A percentile compares a stretch with the other conserved stretches of the same genome.
phyloP scores from a whole-genome alignment of 1,140 invertebrate species.

The Drosophila yakuba region DNA sequence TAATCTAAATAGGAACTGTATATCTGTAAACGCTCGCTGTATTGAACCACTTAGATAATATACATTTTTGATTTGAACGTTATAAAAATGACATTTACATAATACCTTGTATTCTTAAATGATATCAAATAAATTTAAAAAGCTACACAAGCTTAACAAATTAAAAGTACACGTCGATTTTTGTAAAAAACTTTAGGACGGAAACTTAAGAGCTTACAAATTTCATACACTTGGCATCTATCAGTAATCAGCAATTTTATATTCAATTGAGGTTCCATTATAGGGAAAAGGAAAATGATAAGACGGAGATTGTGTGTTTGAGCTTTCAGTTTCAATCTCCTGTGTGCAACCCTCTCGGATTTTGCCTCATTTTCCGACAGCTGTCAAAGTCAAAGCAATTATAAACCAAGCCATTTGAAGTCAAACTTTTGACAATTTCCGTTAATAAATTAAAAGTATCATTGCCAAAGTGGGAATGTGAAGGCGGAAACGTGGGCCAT shows the following conservation, averaged over 20 bases:
- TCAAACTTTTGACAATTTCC: conserved; percentile 51
- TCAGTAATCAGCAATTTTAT: conserved; percentile 15
- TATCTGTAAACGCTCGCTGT: too few species aligned
- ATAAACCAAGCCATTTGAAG: conserved; percentile 33
- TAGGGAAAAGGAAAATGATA: conserved; percentile 7
- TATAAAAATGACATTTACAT: too few species aligned
- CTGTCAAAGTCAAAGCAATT: conserved; percentile 52
- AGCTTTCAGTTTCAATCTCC: conserved; percentile 1
- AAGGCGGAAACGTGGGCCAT: conserved; percentile 32
- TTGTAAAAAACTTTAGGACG: neutral
- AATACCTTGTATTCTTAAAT: too few species aligned
- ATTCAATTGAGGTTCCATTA: neutral
- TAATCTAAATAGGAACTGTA: neutral
- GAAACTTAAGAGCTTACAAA: neutral
- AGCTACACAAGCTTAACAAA: neutral
- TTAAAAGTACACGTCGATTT: neutral
- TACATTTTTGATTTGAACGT: too few species aligned
- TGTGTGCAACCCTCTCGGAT: neutral
- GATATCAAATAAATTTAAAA: too few species aligned
- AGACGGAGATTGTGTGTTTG: conserved; percentile 4
- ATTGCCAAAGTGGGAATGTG: neutral
- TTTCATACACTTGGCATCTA: conserved; percentile 4
- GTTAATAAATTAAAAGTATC: conserved; percentile 45
- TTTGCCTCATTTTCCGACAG: conserved; percentile 16
- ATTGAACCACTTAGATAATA: neutral